Percentiles rank a stretch among this genome's conserved stretches.
Conservation (phyloP, 1,140 invertebrate species). For the Brachionus koreanus region DNA sequence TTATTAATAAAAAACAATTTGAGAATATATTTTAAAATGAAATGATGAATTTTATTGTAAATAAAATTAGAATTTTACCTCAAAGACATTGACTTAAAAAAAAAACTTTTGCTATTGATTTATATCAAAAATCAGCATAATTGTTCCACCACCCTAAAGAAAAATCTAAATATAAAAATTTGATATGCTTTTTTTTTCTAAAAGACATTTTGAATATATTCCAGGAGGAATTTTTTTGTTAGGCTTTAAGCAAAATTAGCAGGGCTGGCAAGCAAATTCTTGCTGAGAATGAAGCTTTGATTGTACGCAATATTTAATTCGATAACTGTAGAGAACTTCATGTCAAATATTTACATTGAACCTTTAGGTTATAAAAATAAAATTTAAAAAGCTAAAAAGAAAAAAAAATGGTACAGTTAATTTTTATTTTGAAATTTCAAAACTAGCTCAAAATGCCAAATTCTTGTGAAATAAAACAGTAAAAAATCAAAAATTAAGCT, state of each 20-base stretch:
- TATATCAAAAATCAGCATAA: background rate
- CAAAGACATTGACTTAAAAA: background rate
- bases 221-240: background rate
- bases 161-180: background rate
- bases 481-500: background rate
- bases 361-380: background rate
- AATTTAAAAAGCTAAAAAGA: background rate
- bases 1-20: no score
- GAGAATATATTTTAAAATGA: no score
- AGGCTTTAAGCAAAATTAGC: background rate
- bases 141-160: background rate
- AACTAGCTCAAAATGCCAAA: background rate
- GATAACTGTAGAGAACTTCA: background rate
- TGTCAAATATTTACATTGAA: constrained; percentile 4
- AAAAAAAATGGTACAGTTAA: no score
- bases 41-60: background rate
- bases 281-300: background rate
- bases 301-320: background rate
- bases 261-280: background rate
- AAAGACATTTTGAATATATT: background rate
- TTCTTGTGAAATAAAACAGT: background rate
- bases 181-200: background rate
- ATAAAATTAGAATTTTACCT: background rate
- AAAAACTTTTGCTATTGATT: background rate
- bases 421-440: background rate